Percentiles rank a stretch among this genome's conserved stretches.
Evolutionary conservation across 1,140 invertebrate genomes (phyloP).

Genomic region (Bombus affinis): DNA sequence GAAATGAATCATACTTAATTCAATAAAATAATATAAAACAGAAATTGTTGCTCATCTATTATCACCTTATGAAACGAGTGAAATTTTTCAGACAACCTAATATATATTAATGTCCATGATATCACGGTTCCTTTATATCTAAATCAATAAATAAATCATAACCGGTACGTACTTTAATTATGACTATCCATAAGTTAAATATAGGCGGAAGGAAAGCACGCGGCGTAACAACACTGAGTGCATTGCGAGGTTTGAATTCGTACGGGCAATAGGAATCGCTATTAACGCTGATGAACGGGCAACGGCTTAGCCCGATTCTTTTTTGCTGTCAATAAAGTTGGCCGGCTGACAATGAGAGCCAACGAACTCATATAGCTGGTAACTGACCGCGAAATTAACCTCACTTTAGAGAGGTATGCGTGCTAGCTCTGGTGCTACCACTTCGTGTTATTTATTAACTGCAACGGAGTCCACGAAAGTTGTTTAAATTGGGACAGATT

Average conservation of each 20-base stretch:
- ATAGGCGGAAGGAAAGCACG: not conserved
- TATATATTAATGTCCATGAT: not conserved
- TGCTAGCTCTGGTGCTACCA: conserved; percentile 36
- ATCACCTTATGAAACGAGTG: too few relatives aligned
- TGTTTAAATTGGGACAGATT: conserved; percentile 71
- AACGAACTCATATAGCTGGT: conserved; percentile 63
- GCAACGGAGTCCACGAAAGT: conserved; percentile 59
- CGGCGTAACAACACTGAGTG: conserved; percentile 14
- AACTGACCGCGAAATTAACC: conserved; percentile 71
- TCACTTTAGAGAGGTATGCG: conserved; percentile 73
- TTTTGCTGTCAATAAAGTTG: conserved; percentile 65
- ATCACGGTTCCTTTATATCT: not conserved
- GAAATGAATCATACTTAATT: too few relatives aligned
- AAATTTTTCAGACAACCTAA: too few relatives aligned
- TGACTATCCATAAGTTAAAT: not conserved
- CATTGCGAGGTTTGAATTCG: conserved; percentile 28
- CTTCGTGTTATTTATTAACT: conserved; percentile 67
- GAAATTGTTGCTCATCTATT: too few relatives aligned
- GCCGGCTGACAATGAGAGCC: conserved; percentile 63
- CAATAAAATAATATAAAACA: too few relatives aligned
- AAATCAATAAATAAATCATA: not conserved
- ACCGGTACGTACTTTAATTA: not conserved
- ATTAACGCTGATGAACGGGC: conserved; percentile 62
- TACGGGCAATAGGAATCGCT: conserved; percentile 44
- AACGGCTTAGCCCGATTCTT: conserved; percentile 56